Evolutionary conservation across 2,113 vertebrate species (phyloP).

Genomic region (Onychorhynchus coronatus): DNA sequence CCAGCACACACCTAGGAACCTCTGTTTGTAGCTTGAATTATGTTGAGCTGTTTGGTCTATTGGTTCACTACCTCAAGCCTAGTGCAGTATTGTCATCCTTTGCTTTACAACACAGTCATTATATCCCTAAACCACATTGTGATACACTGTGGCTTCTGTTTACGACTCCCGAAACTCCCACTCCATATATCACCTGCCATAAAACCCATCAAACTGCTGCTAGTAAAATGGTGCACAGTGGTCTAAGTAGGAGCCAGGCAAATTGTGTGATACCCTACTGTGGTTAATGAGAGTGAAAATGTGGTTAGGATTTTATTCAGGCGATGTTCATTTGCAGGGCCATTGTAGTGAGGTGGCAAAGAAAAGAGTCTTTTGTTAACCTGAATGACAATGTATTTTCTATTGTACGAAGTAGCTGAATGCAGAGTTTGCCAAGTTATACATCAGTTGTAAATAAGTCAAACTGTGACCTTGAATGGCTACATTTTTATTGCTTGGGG

Average conservation of each 20-base stretch:
- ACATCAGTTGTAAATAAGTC: constrained; percentile 79
- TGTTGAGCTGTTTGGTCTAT: constrained; percentile 78
- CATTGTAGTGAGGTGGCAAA: constrained; percentile 79
- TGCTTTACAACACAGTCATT: constrained; percentile 85
- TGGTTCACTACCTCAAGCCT: constrained; percentile 77
- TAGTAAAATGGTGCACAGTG: constrained; percentile 84
- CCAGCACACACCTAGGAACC: constrained; percentile 35
- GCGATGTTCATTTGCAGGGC: constrained; percentile 81
- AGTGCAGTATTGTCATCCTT: constrained; percentile 80
- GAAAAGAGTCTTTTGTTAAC: constrained; percentile 80
- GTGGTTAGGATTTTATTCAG: constrained; percentile 84
- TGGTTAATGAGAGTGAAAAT: constrained; percentile 87
- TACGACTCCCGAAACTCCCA: constrained; percentile 84
- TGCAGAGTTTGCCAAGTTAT: constrained; percentile 75
- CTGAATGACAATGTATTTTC: constrained; percentile 80
- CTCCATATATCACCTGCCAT: constrained; percentile 88
- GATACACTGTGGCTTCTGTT: constrained; percentile 85
- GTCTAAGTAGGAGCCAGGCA: constrained; percentile 81
- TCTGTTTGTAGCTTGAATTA: constrained; percentile 74
- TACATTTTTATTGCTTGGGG: constrained; percentile 68
- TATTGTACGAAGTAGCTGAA: constrained; percentile 68
- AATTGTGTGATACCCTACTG: constrained; percentile 86
- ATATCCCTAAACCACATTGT: constrained; percentile 85
- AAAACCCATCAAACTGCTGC: constrained; percentile 84
- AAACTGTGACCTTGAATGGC: constrained; percentile 77